Evolutionary conservation across 2,113 vertebrate species (phyloP).

Genomic region (Dipodomys ordii): DNA sequence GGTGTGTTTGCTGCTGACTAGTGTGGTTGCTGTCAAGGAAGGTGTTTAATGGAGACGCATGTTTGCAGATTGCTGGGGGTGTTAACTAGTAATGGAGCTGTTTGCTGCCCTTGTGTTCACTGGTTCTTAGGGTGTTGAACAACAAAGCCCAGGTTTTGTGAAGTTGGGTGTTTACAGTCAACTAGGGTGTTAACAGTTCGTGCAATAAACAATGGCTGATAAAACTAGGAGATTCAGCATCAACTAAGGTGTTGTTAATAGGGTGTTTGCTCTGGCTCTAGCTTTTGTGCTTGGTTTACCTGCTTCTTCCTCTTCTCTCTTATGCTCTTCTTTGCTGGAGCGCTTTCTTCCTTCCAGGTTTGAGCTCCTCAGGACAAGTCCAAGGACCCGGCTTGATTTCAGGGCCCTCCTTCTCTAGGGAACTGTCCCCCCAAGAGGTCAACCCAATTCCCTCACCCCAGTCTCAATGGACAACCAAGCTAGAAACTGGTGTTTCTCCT

Average conservation of each 20-base stretch:
- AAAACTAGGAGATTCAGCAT: no score
- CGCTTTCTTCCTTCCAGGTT: not conserved
- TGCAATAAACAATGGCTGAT: not conserved
- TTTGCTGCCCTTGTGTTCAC: not conserved
- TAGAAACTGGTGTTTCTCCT: not conserved
- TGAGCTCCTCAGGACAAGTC: not conserved
- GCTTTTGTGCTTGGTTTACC: not conserved
- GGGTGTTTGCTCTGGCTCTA: not conserved
- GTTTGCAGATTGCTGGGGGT: not conserved
- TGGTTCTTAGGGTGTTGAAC: not conserved
- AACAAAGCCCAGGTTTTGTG: not conserved
- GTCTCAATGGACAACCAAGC: not conserved
- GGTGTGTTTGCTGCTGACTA: not conserved
- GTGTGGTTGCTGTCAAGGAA: not conserved
- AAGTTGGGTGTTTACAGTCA: not conserved
- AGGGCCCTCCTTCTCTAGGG: not conserved
- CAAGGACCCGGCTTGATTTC: not conserved
- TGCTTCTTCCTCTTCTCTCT: not conserved
- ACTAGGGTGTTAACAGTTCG: not conserved
- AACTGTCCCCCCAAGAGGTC: not conserved
- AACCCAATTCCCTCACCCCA: not conserved
- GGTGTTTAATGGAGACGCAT: not conserved
- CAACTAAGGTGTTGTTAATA: not conserved
- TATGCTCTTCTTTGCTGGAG: not conserved
- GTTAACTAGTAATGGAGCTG: conserved; percentile 16